These are phyloP conservation scores for Sesamia nonagrioides DNA, from an alignment of 1,140 invertebrate genomes.

Conservation along the genomic window DNA sequence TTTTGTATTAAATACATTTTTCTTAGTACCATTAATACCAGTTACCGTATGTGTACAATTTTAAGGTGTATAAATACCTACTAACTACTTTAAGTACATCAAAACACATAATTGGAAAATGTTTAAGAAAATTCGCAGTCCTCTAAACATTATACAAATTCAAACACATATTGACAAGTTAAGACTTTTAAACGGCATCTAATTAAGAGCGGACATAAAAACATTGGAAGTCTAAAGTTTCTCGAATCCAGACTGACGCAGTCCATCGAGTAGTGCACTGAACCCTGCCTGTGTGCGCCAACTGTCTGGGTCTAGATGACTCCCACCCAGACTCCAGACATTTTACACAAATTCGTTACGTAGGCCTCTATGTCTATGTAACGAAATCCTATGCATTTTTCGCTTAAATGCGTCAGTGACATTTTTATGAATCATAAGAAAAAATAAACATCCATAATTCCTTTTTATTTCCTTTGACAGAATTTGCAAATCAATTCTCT, in stretches of 20 bases:
- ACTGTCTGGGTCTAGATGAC: constrained; percentile 58
- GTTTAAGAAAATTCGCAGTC: background rate
- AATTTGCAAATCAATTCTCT: background rate
- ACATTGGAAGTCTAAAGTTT: constrained; percentile 41
- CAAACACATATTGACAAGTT: background rate
- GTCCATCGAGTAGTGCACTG: constrained; percentile 54
- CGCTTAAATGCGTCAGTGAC: too few relatives aligned
- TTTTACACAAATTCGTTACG: constrained; percentile 52
- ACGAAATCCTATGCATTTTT: too few relatives aligned
- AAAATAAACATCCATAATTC: background rate
- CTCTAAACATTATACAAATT: background rate
- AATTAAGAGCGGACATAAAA: constrained; percentile 49
- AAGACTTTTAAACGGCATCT: constrained; percentile 48
- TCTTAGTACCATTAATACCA: background rate
- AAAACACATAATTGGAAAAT: background rate
- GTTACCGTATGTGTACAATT: constrained; percentile 11
- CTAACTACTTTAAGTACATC: background rate
- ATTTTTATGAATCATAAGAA: too few relatives aligned
- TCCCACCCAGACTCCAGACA: constrained; percentile 58
- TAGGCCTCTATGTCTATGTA: constrained; percentile 2
- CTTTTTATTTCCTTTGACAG: background rate
- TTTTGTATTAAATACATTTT: constrained; percentile 15
- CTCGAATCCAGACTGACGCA: constrained; percentile 43
- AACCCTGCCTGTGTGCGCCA: constrained; percentile 53
- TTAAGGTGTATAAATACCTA: constrained; percentile 12